phyloP scores from a whole-genome alignment of 1,140 invertebrate species.

The Vanessa tameamea region DNA sequence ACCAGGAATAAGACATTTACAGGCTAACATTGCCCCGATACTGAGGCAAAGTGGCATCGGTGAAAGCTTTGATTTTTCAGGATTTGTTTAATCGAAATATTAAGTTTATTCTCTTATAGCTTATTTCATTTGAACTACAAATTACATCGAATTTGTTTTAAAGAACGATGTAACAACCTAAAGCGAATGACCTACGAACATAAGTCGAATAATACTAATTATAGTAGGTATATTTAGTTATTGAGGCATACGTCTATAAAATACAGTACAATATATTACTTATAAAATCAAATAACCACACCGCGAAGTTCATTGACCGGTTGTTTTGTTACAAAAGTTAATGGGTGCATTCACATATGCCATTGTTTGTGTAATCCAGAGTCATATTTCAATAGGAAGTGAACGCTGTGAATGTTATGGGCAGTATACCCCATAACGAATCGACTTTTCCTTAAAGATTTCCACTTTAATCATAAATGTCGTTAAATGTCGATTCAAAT shows the following conservation, averaged over 20 bases:
- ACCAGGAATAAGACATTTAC: too few species aligned
- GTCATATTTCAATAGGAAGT: conserved; percentile 62
- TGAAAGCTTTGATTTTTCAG: too few species aligned
- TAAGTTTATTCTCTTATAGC: too few species aligned
- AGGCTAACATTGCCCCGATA: too few species aligned
- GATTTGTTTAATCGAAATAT: too few species aligned
- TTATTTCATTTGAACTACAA: too few species aligned
- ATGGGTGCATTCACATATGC: conserved; percentile 63
- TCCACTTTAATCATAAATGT: conserved; percentile 19
- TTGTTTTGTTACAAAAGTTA: conserved; percentile 54
- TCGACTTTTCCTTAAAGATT: conserved; percentile 34
- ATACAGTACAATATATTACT: neutral
- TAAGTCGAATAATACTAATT: too few species aligned
- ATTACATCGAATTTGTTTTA: too few species aligned
- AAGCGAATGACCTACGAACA: too few species aligned
- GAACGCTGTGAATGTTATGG: conserved; percentile 43
- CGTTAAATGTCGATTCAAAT: neutral
- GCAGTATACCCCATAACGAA: conserved; percentile 48
- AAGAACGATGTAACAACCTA: too few species aligned
- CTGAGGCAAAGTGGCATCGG: too few species aligned
- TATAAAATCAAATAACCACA: conserved; percentile 8
- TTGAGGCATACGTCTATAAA: neutral
- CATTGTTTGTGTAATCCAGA: conserved; percentile 70
- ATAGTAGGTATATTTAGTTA: neutral
- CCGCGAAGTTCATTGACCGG: conserved; percentile 59